Conservation (phyloP, 2,888 invertebrate species). For the Diarsia mendica region DNA sequence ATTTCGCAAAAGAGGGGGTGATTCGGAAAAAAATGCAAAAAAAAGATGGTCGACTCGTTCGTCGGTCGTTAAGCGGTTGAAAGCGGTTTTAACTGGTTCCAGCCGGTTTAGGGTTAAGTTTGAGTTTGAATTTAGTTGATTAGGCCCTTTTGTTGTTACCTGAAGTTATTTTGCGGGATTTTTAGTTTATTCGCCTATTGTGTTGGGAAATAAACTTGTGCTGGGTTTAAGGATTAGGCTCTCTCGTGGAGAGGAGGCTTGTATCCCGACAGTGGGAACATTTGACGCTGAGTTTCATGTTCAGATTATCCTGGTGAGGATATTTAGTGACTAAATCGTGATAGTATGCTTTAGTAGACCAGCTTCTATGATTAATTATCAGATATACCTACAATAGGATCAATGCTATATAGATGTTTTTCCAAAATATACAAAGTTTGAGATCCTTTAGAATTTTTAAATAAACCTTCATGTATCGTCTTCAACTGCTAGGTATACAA, state of each 20-base stretch:
- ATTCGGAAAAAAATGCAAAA: conserved; percentile 19
- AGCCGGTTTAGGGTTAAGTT: conserved; percentile 57
- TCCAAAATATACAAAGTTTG: no score
- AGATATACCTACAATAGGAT: no score
- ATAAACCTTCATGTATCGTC: background rate
- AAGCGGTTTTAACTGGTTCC: conserved; percentile 60
- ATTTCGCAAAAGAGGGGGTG: conserved; percentile 49
- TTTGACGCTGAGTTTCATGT: background rate
- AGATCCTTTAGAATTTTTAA: no score
- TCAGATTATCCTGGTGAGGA: background rate
- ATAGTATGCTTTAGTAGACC: background rate
- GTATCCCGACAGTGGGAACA: no score
- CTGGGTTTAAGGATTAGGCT: conserved; percentile 1
- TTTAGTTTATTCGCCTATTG: conserved; percentile 15
- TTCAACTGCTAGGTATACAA: background rate
- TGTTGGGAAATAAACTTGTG: background rate
- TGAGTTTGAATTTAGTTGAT: conserved; percentile 54
- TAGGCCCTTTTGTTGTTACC: conserved; percentile 46
- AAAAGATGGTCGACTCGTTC: conserved; percentile 37
- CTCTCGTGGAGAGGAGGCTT: background rate
- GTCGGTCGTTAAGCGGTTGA: conserved; percentile 60
- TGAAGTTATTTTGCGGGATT: conserved; percentile 1
- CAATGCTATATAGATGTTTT: no score
- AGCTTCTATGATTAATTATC: background rate
- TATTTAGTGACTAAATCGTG: background rate